Conservation (phyloP, 1,140 invertebrate species). For the Calephelis nemesis region DNA sequence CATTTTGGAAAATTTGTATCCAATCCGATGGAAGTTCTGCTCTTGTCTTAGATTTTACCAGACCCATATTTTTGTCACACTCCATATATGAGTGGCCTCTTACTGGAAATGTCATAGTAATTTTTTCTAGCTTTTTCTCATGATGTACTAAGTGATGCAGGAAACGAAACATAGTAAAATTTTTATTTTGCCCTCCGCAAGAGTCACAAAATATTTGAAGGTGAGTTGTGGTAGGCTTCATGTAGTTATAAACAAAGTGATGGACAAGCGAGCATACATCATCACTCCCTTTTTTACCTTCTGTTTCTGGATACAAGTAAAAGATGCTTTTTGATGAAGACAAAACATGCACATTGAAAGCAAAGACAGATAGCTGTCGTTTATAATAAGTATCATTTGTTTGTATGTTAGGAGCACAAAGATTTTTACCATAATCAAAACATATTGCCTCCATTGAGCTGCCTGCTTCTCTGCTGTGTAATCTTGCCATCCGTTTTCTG, state of each 20-base stretch:
- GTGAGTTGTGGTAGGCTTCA: constrained; percentile 4
- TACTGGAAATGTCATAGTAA: constrained; percentile 17
- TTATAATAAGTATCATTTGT: too few species aligned
- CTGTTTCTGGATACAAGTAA: constrained; percentile 7
- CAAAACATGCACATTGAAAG: neutral
- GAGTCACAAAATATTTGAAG: constrained; percentile 21
- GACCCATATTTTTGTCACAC: constrained; percentile 24
- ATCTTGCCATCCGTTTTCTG: neutral
- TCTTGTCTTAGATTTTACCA: constrained; percentile 22
- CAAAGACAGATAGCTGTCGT: too few species aligned
- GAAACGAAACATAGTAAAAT: constrained; percentile 18
- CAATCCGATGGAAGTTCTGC: constrained; percentile 23
- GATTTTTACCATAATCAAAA: too few species aligned
- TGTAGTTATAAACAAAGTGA: constrained; percentile 12
- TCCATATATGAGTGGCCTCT: constrained; percentile 20
- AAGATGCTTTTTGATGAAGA: constrained; percentile 7
- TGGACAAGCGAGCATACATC: constrained; percentile 14
- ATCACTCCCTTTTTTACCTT: constrained; percentile 12
- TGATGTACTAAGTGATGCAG: constrained; percentile 5
- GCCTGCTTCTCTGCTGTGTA: too few species aligned
- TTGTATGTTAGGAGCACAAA: too few species aligned
- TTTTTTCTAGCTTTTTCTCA: constrained; percentile 18
- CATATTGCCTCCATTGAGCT: too few species aligned
- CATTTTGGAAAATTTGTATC: constrained; percentile 14
- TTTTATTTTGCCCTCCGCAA: constrained; percentile 17